phyloP scores from a whole-genome alignment of 2,888 invertebrate genomes.

The Dryocosmus kuriphilus region DNA sequence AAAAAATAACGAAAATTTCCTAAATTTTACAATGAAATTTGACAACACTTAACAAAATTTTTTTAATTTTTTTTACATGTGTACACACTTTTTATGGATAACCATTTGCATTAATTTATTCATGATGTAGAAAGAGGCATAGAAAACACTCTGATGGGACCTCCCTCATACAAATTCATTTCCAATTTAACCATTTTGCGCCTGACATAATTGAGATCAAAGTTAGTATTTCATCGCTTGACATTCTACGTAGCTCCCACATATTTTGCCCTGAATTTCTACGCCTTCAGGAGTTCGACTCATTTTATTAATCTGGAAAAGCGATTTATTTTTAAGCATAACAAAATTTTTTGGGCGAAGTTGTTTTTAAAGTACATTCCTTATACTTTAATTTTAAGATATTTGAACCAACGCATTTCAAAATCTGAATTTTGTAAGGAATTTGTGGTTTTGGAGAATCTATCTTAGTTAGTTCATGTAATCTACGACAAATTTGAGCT shows the following conservation, averaged over 20 bases:
- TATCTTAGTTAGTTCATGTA: slow-evolving; percentile 35
- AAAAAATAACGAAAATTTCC: neutral
- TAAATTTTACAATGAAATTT: neutral
- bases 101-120: neutral
- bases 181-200: too few species aligned
- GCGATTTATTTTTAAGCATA: slow-evolving; percentile 34
- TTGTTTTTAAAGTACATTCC: slow-evolving; percentile 38
- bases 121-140: neutral
- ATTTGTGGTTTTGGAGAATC: slow-evolving; percentile 33
- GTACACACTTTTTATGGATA: neutral
- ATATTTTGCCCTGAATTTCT: neutral
- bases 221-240: too few species aligned
- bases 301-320: neutral
- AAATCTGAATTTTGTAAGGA: slow-evolving; percentile 29
- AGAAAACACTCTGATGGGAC: too few species aligned
- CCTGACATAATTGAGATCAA: neutral
- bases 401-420: slow-evolving; percentile 10
- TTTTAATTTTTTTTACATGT: neutral
- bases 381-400: slow-evolving; percentile 40
- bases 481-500: slow-evolving; percentile 45
- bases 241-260: too few species aligned
- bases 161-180: too few species aligned
- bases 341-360: slow-evolving; percentile 42
- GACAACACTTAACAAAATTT: neutral
- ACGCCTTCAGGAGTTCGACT: neutral